Percentiles rank a stretch among this genome's conserved stretches.
Evolutionary conservation across 2,797 vertebrate genomes (phyloP).

Genomic region (Leptodactylus fallax): DNA sequence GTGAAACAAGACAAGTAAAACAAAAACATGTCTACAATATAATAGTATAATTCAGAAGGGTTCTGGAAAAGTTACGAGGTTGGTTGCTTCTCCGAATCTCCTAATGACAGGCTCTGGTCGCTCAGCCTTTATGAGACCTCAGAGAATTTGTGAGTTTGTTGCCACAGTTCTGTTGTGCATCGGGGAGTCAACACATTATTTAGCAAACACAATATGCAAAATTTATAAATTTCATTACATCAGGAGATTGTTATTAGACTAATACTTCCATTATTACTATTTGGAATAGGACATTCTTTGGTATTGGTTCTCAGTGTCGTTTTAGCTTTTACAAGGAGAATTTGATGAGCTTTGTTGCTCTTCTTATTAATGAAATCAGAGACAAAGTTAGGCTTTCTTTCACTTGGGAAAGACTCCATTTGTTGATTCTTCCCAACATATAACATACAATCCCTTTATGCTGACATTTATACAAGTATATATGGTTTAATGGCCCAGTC

Average conservation of each 20-base stretch:
- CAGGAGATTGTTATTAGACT: background rate
- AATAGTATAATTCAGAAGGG: background rate
- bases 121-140: slow-evolving; percentile 6
- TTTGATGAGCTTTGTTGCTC: background rate
- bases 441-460: too few relatives aligned
- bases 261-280: background rate
- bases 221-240: background rate
- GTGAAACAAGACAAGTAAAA: background rate
- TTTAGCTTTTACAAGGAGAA: background rate
- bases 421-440: too few relatives aligned
- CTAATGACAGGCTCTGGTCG: background rate
- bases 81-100: background rate
- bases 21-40: background rate
- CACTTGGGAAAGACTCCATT: background rate
- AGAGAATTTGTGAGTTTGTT: slow-evolving; percentile 1
- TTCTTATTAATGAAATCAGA: background rate
- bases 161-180: background rate
- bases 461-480: too few relatives aligned
- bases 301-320: background rate
- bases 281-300: background rate
- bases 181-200: background rate
- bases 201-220: slow-evolving; percentile 1
- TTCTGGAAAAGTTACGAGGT: background rate
- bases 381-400: background rate
- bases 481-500: too few relatives aligned